Conservation (phyloP, 2,113 vertebrate genomes). For the Forbesichthys papilliferus region DNA sequence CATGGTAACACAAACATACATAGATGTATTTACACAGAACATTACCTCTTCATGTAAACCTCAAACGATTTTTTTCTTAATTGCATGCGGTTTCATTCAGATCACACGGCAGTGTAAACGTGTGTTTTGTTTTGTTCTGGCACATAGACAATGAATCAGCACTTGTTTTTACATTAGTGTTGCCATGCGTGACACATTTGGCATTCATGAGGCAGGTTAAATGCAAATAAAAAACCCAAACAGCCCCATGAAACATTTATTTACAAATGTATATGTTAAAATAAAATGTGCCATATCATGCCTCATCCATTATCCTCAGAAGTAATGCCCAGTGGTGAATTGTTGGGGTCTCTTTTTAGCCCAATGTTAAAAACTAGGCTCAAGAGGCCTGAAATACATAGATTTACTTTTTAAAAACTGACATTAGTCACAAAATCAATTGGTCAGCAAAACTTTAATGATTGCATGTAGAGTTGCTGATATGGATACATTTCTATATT, state of each 20-base stretch:
- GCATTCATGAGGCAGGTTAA: slow-evolving; percentile 38
- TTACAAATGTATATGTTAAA: slow-evolving; percentile 52
- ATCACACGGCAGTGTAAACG: slow-evolving; percentile 57
- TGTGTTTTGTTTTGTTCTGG: slow-evolving; percentile 66
- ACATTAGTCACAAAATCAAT: slow-evolving; percentile 68
- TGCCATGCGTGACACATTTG: slow-evolving; percentile 65
- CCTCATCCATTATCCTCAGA: slow-evolving; percentile 59
- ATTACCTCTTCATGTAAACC: slow-evolving; percentile 63
- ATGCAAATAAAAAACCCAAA: slow-evolving; percentile 35
- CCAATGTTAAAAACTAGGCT: slow-evolving; percentile 59
- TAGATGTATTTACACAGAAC: slow-evolving; percentile 63
- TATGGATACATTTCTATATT: slow-evolving; percentile 24
- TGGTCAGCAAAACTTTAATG: slow-evolving; percentile 38
- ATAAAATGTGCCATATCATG: slow-evolving; percentile 69
- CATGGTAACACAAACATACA: slow-evolving; percentile 56
- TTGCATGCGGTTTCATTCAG: slow-evolving; percentile 72
- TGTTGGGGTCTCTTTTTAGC: slow-evolving; percentile 45
- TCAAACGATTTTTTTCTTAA: slow-evolving; percentile 60
- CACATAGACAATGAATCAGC: slow-evolving; percentile 61
- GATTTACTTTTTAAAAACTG: slow-evolving; percentile 52
- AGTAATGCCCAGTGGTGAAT: slow-evolving; percentile 52
- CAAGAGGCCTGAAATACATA: slow-evolving; percentile 38
- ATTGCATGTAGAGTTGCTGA: slow-evolving; percentile 37
- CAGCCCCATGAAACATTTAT: slow-evolving; percentile 26
- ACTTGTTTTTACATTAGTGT: slow-evolving; percentile 60